Evolutionary conservation across 2,113 vertebrate genomes (phyloP), one percentile per base, ranked within the genome.

Genomic region (Oncorhynchus gorbuscha): DNA sequence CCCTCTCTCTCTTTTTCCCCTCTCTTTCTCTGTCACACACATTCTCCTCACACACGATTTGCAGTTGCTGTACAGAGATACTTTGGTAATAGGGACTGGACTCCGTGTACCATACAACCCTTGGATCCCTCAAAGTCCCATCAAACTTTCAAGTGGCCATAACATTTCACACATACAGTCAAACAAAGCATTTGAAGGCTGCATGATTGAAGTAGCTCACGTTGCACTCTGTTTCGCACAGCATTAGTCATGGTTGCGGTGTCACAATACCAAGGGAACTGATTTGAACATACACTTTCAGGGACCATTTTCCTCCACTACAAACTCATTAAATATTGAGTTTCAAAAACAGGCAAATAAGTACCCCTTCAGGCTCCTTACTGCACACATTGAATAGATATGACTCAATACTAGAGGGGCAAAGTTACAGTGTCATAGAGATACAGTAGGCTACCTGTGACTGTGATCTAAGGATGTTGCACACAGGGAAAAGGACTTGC

Each of bases 211-310:
- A 86, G 88, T 82, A 73, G 84, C 86, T 89, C 85, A 87, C 87
- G 88, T 88, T 90, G 88, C 86, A 83, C 86, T 86, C 89, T 79
- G 87, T 35, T 83, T 89, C 89, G 88, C 86, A 86, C 74, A 87
- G 89, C 87, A 90, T 92, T 90, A 90, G 89, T 92, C 89, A 89
- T 89, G 87, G 85, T 87, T 90, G 90, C 88, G 80, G 89, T 87
- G 89, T 81, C 72, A 79, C 48, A 83, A 86, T 79, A 87, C 85
- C 72, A 39, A 81, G 73, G 79, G 84, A 84, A 83, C 86, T 77
- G 83, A 85, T 83, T 85, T 85, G 61, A 78, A 79, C 79, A 71
- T 77, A 72, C 78, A 76, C 73, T 39, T 62, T 1, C 18, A 83
- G 86, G 58, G 62, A 77, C 79, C 74, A 86, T 85, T 83, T 85